These are phyloP conservation scores for Nesidiocoris tenuis DNA, from an alignment of 2,888 invertebrate genomes.

Conservation along the genomic window DNA sequence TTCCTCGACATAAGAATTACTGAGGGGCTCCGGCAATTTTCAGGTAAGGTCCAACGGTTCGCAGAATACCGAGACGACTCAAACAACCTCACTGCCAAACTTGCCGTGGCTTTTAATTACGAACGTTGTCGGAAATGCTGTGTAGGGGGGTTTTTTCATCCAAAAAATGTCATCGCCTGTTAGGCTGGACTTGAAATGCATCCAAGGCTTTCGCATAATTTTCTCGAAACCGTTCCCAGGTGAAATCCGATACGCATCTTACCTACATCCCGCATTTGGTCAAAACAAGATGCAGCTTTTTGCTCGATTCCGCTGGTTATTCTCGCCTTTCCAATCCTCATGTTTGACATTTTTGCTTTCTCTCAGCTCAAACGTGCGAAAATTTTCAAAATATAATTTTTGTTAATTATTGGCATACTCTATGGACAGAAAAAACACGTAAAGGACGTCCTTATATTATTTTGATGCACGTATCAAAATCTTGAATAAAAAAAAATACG, in stretches of 20 bases:
- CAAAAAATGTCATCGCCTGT: background rate
- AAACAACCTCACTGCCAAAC: background rate
- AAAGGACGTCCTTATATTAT: no score
- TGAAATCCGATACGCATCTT: background rate
- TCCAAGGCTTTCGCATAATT: background rate
- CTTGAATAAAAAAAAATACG: no score
- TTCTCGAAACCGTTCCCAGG: background rate
- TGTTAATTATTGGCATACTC: no score
- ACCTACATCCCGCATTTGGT: no score
- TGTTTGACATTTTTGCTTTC: no score
- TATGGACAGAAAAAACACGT: no score
- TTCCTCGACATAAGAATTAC: background rate
- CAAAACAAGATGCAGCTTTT: no score
- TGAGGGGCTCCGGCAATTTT: background rate
- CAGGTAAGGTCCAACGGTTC: background rate
- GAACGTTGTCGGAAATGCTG: background rate
- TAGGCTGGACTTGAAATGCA: background rate
- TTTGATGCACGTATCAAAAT: no score
- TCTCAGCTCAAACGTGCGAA: no score
- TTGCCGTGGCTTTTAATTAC: background rate
- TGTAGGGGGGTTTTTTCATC: background rate
- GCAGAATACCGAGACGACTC: background rate
- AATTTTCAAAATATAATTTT: no score
- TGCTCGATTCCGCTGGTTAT: no score
- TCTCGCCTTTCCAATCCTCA: no score